Evolutionary conservation across 2,888 invertebrate genomes (phyloP), one percentile per base, ranked within the genome.

Genomic region (Eurois occulta): DNA sequence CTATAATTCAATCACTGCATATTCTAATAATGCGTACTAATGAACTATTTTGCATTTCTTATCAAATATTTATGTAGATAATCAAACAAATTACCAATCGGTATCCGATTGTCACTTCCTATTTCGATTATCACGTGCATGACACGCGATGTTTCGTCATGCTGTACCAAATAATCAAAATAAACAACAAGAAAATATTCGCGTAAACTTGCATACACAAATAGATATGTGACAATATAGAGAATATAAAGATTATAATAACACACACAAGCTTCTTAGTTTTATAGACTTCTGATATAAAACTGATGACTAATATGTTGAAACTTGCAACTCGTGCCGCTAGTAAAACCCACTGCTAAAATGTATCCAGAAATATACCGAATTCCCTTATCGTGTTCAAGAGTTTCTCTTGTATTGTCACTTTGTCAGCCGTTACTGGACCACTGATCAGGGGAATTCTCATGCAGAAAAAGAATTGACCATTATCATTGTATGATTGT

Each of bases 1-100:
- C 5, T 72, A n/a, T n/a, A 35, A 62, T 70, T 60, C 65, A 73
- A 83, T 84, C 64, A 62, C 24, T 35, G 55, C 55, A 35, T 28
- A 13, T 28, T 13, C 18, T 71, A 60, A 74, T 80, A 13, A 68
- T 55, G 32, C 64, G 28, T 32, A 48, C 16, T 69, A 70, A 64
- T 79, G 32, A 74, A 28, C 35, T 69, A 65, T 55, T 64, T 75
- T 71, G 41, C 38, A 65, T 70, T 67, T 77, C 48, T 16, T 72
- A 43, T 28, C 21, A 52, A 48, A 48, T 0, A n/a, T 64, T 32
- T 58, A 65, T n/a, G 35, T 43, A n/a, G 13, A 3, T 76, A 67
- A 66, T 70, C 24, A 43, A 64, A 41, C 7, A 35, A 58, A 58
- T 8, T 41, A 48, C 5, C 21, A 48, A 38, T 38, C 28, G 10